These are phyloP conservation scores for Microtus ochrogaster DNA, from an alignment of 2,113 vertebrate species.

Conservation along the genomic window DNA sequence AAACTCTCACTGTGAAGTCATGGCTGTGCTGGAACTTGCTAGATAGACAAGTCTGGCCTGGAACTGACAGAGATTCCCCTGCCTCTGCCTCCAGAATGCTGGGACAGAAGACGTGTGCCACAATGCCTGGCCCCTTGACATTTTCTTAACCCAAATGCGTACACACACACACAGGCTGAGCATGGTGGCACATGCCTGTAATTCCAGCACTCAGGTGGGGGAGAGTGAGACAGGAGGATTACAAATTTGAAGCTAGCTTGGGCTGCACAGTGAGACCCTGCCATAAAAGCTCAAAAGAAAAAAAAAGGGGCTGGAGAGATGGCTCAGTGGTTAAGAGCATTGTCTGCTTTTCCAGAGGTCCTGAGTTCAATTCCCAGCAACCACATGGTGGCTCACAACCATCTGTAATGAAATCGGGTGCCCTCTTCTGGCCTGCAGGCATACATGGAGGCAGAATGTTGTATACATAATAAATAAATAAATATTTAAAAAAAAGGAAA, in stretches of 20 bases:
- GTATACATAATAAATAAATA: too few relatives aligned
- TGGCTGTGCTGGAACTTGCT: background rate
- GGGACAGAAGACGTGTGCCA: background rate
- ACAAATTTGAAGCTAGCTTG: too few relatives aligned
- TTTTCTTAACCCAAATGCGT: background rate
- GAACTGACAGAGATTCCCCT: background rate
- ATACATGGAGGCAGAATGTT: too few relatives aligned
- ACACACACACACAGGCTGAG: background rate
- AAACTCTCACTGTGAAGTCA: background rate
- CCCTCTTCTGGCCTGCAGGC: too few relatives aligned
- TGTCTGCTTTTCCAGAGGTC: too few relatives aligned
- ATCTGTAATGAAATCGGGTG: too few relatives aligned
- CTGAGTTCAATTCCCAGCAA: too few relatives aligned
- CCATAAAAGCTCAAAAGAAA: background rate
- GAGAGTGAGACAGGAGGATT: background rate
- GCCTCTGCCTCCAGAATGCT: background rate
- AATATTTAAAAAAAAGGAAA: too few relatives aligned
- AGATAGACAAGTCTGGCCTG: background rate
- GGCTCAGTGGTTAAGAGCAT: too few relatives aligned
- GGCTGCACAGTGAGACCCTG: background rate
- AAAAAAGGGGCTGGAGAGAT: too few relatives aligned
- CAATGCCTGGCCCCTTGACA: background rate
- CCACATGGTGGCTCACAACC: too few relatives aligned
- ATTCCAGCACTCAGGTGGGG: background rate
- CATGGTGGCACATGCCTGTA: too few relatives aligned